A percentile compares a stretch with the other conserved stretches of the same genome.
Evolutionary conservation across 2,888 invertebrate species (phyloP).

Genomic region (Drosophila colorata): DNA sequence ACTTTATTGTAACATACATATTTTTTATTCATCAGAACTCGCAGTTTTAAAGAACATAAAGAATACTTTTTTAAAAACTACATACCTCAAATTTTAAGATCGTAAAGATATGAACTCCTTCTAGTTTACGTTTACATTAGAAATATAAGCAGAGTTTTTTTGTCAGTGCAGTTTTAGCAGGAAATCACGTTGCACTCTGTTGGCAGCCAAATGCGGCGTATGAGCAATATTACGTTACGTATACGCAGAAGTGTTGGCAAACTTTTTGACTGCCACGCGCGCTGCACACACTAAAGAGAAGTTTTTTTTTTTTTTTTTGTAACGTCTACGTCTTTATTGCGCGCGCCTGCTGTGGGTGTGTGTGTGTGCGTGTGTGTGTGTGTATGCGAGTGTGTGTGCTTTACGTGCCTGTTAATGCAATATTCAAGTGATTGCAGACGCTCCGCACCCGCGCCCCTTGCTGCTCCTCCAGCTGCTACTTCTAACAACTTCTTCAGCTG

Average conservation of each 20-base stretch:
- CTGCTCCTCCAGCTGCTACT: slow-evolving; percentile 16
- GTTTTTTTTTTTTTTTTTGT: slow-evolving; percentile 47
- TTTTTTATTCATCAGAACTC: too few relatives aligned
- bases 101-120: too few relatives aligned
- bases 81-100: too few relatives aligned
- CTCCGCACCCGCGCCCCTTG: slow-evolving; percentile 29
- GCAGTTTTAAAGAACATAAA: too few relatives aligned
- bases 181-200: slow-evolving; percentile 72
- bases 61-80: too few relatives aligned
- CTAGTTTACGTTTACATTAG: background rate
- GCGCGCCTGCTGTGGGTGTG: slow-evolving; percentile 28
- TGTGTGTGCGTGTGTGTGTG: slow-evolving; percentile 28
- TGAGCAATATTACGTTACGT: slow-evolving; percentile 75
- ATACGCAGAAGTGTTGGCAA: slow-evolving; percentile 62
- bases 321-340: slow-evolving; percentile 71
- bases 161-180: slow-evolving; percentile 27
- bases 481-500: slow-evolving; percentile 71
- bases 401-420: slow-evolving; percentile 82
- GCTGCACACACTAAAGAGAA: slow-evolving; percentile 46
- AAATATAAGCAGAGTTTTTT: background rate
- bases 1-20: too few relatives aligned
- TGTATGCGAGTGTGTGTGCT: slow-evolving; percentile 39
- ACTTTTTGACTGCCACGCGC: slow-evolving; percentile 54
- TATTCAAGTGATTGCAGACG: slow-evolving; percentile 83
- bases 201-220: slow-evolving; percentile 66